Percentiles rank a stretch among this genome's conserved stretches.
phyloP scores from a whole-genome alignment of 2,797 vertebrate species.

The Pseudomugil tenellus region DNA sequence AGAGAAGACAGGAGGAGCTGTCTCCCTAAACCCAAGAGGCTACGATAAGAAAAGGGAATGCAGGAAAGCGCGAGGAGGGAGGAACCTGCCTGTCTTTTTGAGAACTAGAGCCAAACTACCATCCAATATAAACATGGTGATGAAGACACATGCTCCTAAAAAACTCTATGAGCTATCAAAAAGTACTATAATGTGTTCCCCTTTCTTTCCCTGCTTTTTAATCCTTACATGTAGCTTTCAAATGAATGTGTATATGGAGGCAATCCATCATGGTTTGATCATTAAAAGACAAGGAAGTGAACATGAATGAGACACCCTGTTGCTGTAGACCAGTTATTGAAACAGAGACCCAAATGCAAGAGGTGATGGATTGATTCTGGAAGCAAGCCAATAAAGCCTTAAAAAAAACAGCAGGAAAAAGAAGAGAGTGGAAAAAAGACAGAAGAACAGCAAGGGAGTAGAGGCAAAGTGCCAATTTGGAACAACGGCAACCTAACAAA shows the following conservation, averaged over 20 bases:
- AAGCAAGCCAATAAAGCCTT: constrained; percentile 55
- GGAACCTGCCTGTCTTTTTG: constrained; percentile 47
- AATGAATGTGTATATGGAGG: constrained; percentile 59
- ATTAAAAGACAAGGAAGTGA: constrained; percentile 76
- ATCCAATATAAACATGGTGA: constrained; percentile 43
- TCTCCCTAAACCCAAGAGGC: constrained; percentile 65
- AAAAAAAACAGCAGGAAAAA: constrained; percentile 43
- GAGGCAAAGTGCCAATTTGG: constrained; percentile 52
- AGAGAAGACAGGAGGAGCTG: constrained; percentile 70
- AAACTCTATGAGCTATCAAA: constrained; percentile 37
- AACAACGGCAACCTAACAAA: constrained; percentile 63
- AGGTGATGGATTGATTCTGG: constrained; percentile 77
- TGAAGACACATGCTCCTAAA: constrained; percentile 18
- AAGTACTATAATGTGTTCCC: constrained; percentile 39
- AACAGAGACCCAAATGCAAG: constrained; percentile 63
- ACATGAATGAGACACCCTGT: constrained; percentile 77
- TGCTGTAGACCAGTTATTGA: constrained; percentile 63
- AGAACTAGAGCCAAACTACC: constrained; percentile 43
- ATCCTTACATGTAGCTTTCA: constrained; percentile 52
- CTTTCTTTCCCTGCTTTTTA: constrained; percentile 29
- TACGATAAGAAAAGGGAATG: constrained; percentile 55
- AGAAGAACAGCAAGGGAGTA: constrained; percentile 43
- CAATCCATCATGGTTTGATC: constrained; percentile 79
- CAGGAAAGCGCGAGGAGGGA: constrained; percentile 38
- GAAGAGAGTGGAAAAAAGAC: constrained; percentile 33